Base-by-base conservation (phyloP, 2,113 vertebrate species). In the Progne subis region DNA sequence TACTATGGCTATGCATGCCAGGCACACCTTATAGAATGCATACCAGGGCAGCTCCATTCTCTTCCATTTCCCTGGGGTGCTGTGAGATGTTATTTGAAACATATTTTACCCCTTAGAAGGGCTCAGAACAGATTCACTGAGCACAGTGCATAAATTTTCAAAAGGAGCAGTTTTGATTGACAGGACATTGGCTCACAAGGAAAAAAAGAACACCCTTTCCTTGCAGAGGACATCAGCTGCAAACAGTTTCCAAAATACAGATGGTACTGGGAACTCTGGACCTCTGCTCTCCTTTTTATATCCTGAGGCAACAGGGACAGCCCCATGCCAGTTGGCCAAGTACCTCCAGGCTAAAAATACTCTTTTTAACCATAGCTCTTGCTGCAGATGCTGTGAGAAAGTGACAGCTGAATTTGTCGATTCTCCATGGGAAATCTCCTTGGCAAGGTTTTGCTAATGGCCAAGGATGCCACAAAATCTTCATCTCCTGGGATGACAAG, bases 401-500 rank as follows among this genome's bases (percentile, higher is more conserved):
- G 61, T 69, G 63, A 88, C 82, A 95, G 91, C 32, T 91, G 87
- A 92, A 77, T 90, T 60, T 85, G 55, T 85, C 0, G 8, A 69
- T 74, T 91, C 70, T 89, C 59, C 84, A 52, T 8, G 39, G 91
- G 75, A 95, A 95, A 90, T 77, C 63, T 95, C 82, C 63, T 85
- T 91, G 89, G 84, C 87, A 87, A 85, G 52, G 41, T 69, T 88
- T 87, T 92, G 57, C 43, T 77, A 50, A 80, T 85, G 75, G 32
- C 60, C 63, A 80, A 94, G 67, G 85, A 85, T 90, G 67, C 67
- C 90, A 85, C 46, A 68, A 49, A 77, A 49, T 29, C 49, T 64
- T 82, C 78, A 32, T 86, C 75, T 88, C 46, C 74, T 23, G 50
- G 37, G 63, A 91, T 80, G 71, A 60, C 55, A 72, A n/a, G 4